phyloP scores from a whole-genome alignment of 2,888 invertebrate genomes.

The Eudemis profundana region DNA sequence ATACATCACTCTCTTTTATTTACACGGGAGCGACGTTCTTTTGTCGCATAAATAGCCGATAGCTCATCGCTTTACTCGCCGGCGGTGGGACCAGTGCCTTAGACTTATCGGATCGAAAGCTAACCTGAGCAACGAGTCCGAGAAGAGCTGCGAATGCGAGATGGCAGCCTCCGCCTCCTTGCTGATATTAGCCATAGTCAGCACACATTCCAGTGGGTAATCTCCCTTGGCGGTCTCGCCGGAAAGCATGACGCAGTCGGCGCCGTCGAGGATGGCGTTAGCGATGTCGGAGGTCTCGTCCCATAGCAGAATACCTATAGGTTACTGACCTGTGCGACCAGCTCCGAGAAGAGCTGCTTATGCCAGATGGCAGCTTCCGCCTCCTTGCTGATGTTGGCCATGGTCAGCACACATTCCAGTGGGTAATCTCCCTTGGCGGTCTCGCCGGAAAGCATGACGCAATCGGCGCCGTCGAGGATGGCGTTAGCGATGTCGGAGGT shows the following conservation, averaged over 20 bases:
- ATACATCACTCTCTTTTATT: no score
- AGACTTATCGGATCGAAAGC: no score
- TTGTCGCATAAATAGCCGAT: no score
- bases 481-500: slow-evolving; percentile 99
- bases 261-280: slow-evolving; percentile 89
- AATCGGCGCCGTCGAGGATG: slow-evolving; percentile 89
- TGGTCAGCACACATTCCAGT: slow-evolving; percentile 93
- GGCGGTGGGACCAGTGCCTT: no score
- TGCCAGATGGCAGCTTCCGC: slow-evolving; percentile 99
- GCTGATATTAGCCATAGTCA: slow-evolving; percentile 96
- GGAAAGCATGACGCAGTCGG: slow-evolving; percentile 99
- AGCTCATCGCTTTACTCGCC: no score
- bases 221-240: slow-evolving; percentile 99
- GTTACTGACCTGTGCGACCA: slow-evolving; percentile 84
- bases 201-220: slow-evolving; percentile 95
- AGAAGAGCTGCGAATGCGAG: slow-evolving; percentile 96
- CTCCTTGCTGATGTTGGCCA: slow-evolving; percentile 98
- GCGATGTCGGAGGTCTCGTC: slow-evolving; percentile 99
- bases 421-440: slow-evolving; percentile 99
- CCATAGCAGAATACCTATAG: no score
- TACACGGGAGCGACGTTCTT: no score
- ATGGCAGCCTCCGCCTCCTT: slow-evolving; percentile 98
- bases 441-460: slow-evolving; percentile 99
- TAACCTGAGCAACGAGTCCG: slow-evolving; percentile 88
- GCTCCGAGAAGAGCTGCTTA: slow-evolving; percentile 94